A percentile compares a stretch with the other conserved stretches of the same genome.
Evolutionary conservation across 2,888 invertebrate genomes (phyloP).

Genomic region (Limenitis camilla): DNA sequence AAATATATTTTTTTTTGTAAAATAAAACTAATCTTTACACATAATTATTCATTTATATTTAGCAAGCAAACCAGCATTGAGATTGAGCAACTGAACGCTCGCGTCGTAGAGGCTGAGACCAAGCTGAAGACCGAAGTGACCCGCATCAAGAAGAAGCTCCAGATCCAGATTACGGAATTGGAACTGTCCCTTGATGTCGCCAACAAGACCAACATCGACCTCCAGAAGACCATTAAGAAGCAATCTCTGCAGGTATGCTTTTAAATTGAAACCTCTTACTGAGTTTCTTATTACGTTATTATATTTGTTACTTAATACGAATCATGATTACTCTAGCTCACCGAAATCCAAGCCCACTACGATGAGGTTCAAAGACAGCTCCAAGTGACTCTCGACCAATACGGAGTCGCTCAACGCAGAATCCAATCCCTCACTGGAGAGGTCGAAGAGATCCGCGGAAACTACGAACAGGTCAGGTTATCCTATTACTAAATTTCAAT

Average conservation of each 20-base stretch:
- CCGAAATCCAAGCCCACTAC: constrained; percentile 95
- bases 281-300: not conserved
- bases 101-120: constrained; percentile 96
- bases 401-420: constrained; percentile 91
- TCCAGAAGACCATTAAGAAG: constrained; percentile 98
- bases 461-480: constrained; percentile 79
- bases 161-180: constrained; percentile 97
- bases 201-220: constrained; percentile 97
- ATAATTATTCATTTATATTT: constrained; percentile 37
- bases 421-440: constrained; percentile 94
- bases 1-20: too few species aligned
- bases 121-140: constrained; percentile 95
- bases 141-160: constrained; percentile 99
- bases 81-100: constrained; percentile 95
- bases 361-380: constrained; percentile 97
- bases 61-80: constrained; percentile 99
- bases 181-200: constrained; percentile 97
- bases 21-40: too few species aligned
- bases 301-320: not conserved
- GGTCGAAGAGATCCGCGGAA: constrained; percentile 95
- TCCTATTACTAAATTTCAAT: too few species aligned
- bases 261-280: not conserved
- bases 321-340: constrained; percentile 65
- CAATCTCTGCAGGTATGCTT: constrained; percentile 88
- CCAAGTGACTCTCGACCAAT: constrained; percentile 95